Evolutionary conservation across 35 echinoderm and acorn worm genomes (phyloP), one percentile per base, ranked within the genome.

Genomic region (Patiria miniata): DNA sequence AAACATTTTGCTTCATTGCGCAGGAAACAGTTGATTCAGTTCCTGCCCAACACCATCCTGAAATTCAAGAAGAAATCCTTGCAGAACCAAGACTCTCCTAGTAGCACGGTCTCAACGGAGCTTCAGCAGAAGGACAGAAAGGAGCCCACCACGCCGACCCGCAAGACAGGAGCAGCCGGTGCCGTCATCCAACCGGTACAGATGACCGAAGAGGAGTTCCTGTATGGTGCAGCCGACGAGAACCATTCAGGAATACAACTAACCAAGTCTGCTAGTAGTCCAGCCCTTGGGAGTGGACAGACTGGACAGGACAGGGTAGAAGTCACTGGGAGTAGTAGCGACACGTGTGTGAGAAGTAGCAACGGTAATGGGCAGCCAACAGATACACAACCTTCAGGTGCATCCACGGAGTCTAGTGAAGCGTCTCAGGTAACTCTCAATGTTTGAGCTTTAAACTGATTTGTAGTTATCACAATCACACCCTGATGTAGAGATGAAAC

Each of bases 181-280:
- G 38, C 23, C 37, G 18, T 77, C 50, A 86, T 86, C 47, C 4
- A 47, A 47, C 92, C 92, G 58, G 54, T 78, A 7, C 61, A 94
- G n/a, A 94, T 94, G 92, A 56, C 92, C 0, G 95, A 97, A 4
- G 95, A 97, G 51, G 95, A 97, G 81, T 97, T 97, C 81, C 88
- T 97, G 39, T 97, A 97, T 78, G 95, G 95, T 61, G 21, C 26
- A 38, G 33, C 38, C 53, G 6, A 32, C 21, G 30, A 58, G 8
- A 83, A 68, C 44, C 82, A 91, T 60, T 80, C 36, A 73, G 26
- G 65, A 73, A 36, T 30, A 32, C 65, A 7, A 14, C 29, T 73
- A 73, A 73, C 65, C 23, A 73, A 73, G 26, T 32, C 65, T 34
- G 34, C 34, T 14, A 73, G 65, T 73, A 73, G 65, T 73, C 65